Percentiles rank a stretch among this genome's conserved stretches.
Conservation (phyloP, 2,113 vertebrate genomes). For the Ia io region DNA sequence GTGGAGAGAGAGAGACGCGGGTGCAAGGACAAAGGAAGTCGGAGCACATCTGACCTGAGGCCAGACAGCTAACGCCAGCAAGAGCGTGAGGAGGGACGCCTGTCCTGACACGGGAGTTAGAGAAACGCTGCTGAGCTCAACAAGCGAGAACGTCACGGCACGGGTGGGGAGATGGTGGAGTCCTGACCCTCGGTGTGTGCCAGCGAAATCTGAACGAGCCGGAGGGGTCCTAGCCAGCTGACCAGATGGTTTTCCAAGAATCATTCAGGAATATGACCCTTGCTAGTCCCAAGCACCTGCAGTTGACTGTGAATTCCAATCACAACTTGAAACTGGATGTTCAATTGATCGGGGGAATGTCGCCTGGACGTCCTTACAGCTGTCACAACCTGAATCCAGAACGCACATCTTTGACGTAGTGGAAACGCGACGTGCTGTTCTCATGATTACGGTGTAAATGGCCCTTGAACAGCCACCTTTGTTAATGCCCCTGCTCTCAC, state of each 20-base stretch:
- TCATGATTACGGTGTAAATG: neutral
- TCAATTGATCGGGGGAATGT: accelerated
- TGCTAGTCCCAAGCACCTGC: neutral
- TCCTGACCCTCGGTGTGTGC: too few species aligned
- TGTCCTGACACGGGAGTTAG: neutral
- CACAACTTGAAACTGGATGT: neutral
- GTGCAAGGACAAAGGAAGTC: neutral
- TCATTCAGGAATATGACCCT: neutral
- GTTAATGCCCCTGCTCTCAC: accelerated
- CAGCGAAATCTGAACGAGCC: neutral
- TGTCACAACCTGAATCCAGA: neutral
- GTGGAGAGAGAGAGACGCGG: too few species aligned
- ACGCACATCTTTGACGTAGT: accelerated
- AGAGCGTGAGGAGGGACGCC: neutral
- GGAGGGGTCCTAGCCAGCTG: accelerated
- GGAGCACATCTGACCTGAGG: too few species aligned
- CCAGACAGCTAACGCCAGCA: neutral
- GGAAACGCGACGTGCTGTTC: too few species aligned
- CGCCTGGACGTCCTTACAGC: too few species aligned
- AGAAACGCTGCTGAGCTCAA: neutral
- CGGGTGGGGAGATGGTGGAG: too few species aligned
- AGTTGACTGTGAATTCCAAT: neutral
- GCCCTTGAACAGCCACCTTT: accelerated
- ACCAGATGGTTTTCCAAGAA: neutral
- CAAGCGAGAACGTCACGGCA: too few species aligned